A percentile compares a stretch with the other conserved stretches of the same genome.
Conservation (phyloP, 2,113 vertebrate species). For the Tupaia tana region DNA sequence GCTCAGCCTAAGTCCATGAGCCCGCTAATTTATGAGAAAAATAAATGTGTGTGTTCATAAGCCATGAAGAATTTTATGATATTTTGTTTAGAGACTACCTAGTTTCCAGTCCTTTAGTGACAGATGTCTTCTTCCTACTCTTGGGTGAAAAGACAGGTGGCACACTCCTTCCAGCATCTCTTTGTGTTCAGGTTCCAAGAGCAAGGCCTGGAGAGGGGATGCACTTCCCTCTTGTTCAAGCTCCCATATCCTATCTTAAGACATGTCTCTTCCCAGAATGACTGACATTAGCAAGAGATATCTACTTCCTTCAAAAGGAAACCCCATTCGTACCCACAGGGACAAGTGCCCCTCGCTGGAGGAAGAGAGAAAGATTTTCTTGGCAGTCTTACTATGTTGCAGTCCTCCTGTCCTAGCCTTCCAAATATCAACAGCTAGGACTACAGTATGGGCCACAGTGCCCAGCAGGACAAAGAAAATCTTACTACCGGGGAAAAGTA, state of each 20-base stretch:
- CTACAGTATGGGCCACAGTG: background rate
- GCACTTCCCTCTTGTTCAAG: background rate
- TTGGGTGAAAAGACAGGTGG: background rate
- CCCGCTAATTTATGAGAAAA: background rate
- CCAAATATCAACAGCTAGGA: no score
- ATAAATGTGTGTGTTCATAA: background rate
- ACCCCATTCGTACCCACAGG: background rate
- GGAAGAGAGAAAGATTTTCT: no score
- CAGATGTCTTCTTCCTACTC: background rate
- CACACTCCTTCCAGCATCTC: background rate
- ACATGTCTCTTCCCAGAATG: background rate
- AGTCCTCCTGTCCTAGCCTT: no score
- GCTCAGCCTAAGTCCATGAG: background rate
- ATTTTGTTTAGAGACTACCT: background rate
- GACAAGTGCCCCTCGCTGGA: background rate
- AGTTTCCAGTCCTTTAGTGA: background rate
- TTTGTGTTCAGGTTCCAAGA: background rate
- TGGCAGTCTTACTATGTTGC: no score
- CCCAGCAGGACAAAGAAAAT: background rate
- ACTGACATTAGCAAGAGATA: background rate
- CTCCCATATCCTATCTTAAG: background rate
- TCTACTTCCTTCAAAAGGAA: background rate
- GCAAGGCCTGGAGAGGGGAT: background rate
- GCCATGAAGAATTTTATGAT: background rate
- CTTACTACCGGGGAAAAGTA: background rate